Percentiles rank a stretch among this genome's conserved stretches.
phyloP scores from a whole-genome alignment of 2,888 invertebrate genomes.

The Celastrina argiolus region DNA sequence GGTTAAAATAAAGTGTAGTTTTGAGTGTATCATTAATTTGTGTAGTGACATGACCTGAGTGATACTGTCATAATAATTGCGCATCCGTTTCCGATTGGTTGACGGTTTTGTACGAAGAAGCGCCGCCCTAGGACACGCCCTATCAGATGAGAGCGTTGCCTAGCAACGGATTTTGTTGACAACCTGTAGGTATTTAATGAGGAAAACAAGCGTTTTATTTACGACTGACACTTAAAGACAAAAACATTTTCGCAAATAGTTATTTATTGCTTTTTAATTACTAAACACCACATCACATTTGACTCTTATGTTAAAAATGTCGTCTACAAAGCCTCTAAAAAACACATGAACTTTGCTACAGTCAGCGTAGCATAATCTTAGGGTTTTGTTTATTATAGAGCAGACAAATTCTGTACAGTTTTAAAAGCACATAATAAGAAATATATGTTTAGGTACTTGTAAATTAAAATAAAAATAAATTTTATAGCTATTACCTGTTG shows the following conservation, averaged over 20 bases:
- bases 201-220: not conserved
- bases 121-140: conserved; percentile 50
- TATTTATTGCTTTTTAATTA: not conserved
- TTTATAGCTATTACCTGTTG: no score
- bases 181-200: not conserved
- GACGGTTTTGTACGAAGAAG: conserved; percentile 33
- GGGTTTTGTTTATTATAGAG: no score
- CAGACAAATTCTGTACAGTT: no score
- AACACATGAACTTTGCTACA: no score
- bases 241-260: not conserved
- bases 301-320: not conserved
- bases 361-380: no score
- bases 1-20: conserved; percentile 31
- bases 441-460: no score
- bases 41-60: conserved; percentile 51
- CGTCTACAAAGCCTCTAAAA: no score
- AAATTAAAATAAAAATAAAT: no score
- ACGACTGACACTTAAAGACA: not conserved
- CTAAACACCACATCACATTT: no score
- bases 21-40: conserved; percentile 29
- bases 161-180: conserved; percentile 39
- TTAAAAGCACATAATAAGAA: no score
- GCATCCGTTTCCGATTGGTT: conserved; percentile 63
- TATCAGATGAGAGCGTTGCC: conserved; percentile 44
- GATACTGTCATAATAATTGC: conserved; percentile 67